Base-by-base conservation (phyloP, 2,888 invertebrate species). In the Euplagia quadripunctaria region DNA sequence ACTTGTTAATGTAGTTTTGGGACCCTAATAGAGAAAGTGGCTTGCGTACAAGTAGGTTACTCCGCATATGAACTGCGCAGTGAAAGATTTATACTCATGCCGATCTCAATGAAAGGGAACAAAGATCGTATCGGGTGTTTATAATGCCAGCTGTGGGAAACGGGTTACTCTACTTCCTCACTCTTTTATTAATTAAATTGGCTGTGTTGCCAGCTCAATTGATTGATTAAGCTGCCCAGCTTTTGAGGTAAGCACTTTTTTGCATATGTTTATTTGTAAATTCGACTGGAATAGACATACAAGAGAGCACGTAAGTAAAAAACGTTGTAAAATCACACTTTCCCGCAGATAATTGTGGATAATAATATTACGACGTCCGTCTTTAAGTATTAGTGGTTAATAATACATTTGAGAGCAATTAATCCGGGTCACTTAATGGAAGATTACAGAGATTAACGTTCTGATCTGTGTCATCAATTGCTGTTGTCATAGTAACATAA, bases 131-230 rank as follows among this genome's bases (percentile, higher is more conserved):
- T 82, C 79, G 74, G 70, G 75, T 79, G 83, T 75, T 83, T 79
- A 73, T 81, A 75, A 71, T 77, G 72, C 74, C 80, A 79, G 79
- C 78, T 82, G 78, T 80, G 77, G 77, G 79, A 84, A 83, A 82
- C 78, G 73, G 75, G 82, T 82, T 82, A 78, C 70, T 70, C 64
- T 71, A 74, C 51, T 51, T 51, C 41, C 49, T n/a, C 17, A 49
- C 7, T 31, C 16, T 31, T 63, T 63, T 69, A 49, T 31, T 31
- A 31, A 31, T 31, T 31, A 31, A 31, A 64, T 12, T 16, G 63
- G 41, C 41, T 12, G n/a, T 49, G 41, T 17, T 66, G 8, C 61
- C 46, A 31, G 61, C 31, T 16, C 9, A 42, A 20, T 49, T 20
- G 31, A 68, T 46, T 61, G 61, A 58, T 61, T 49, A 61, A 61